Evolutionary conservation across 2,113 vertebrate genomes (phyloP), one percentile per base, ranked within the genome.

Genomic region (Etheostoma spectabile): DNA sequence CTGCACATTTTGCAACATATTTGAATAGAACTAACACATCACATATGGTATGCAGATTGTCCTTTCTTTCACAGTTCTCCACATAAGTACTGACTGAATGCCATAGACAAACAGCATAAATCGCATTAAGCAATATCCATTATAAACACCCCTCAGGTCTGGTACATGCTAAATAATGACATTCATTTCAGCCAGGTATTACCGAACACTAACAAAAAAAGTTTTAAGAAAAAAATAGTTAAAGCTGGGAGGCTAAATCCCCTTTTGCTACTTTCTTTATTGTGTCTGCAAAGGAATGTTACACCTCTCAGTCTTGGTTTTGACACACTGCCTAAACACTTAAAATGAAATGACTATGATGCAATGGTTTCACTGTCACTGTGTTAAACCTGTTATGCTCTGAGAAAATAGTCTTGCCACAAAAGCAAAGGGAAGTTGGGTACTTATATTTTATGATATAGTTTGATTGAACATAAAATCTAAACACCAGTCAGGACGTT

Each of bases 251-350:
- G 21, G 53, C 13, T 27, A 19, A 27, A 59, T 63, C 27, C 12
- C 14, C 8, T 52, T 38, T 46, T 45, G n/a, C 22, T 57, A 7
- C 22, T 55, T 53, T 27, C 11, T 12, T 55, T 48, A 48, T 8
- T 56, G 11, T 66, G 53, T 51, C 45, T 57, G 8, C 15, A 61
- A 51, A 69, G 49, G 33, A 79, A 79, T 21, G 5, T 33, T 30
- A 21, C 59, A 7, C 14, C 14, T 76, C 45, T 46, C 15, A 68
- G 3, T 42, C 30, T 55, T 83, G 62, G 33, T 42, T 52, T n/a
- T 57, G 27, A 63, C 69, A 68, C n/a, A 38, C 57, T 46, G 22
- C 45, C 74, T 48, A 46, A 19, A 69, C 35, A 69, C 16, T 59
- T 33, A n/a, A 57, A n/a, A n/a, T n/a, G 8, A 33, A 49, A 63